Base-by-base conservation (phyloP, 2,888 invertebrate genomes). In the Drosophila suboccidentalis region DNA sequence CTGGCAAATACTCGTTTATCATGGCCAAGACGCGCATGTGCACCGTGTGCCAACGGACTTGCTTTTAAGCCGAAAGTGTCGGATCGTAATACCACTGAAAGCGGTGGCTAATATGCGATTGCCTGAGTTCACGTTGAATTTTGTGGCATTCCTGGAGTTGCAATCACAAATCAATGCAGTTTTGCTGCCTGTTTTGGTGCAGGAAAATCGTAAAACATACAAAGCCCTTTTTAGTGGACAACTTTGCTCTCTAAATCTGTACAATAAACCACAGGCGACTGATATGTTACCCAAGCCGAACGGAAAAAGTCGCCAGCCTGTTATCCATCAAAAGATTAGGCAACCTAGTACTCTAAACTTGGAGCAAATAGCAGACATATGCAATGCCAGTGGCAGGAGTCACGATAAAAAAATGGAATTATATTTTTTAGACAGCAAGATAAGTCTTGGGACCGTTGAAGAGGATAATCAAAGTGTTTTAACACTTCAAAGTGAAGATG, bases 1-100 rank as follows among this genome's bases (percentile, higher is more conserved):
- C 5, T 92, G 92, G 92, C 86, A 88, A 22, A 47, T 92, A 6
- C 63, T 90, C 29, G 68, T 89, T 3, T 80, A 75, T n/a, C 61
- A 80, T 50, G 63, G 61, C 0, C 49, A 62, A 3, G 29, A 81
- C 1, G 68, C 64, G 3, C 61, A 84, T 17, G 70, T 82, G 3
- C 49, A 89, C 34, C 58, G 78, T n/a, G 50, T 92, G 10, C 88
- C 91, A 1, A 78, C 72, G 2, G 74, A 82, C 2, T n/a, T 90
- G 6, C 55, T 91, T 0, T 6, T 78, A 2, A 72, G 80, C 10
- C 79, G 78, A 36, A 67, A 84, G 1, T 90, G 79, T 57, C 17
- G 80, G 10, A 65, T 91, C 1, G 29, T 90, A 1, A 47, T 92
- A 39, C 84, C 91, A 2, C 22, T 87, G 1, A 65, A 50, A 32